phyloP scores from a whole-genome alignment of 2,113 vertebrate species.

The Salvelinus namaycush region DNA sequence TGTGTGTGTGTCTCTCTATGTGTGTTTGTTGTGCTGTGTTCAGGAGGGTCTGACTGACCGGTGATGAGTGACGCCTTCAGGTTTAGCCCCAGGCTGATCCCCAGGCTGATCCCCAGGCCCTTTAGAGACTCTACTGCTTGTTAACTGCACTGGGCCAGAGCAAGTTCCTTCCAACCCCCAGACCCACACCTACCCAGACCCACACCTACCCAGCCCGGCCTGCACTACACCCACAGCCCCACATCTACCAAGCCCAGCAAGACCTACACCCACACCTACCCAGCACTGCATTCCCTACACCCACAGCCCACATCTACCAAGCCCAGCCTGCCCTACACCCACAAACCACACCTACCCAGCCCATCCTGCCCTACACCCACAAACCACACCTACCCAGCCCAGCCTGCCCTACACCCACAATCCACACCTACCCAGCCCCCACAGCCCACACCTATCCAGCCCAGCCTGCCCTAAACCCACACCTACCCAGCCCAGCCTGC shows the following conservation, averaged over 20 bases:
- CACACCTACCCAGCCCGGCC: no score
- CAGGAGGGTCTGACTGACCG: conserved; percentile 39
- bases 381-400: conserved; percentile 16
- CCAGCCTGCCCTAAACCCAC: neutral
- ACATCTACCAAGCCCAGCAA: no score
- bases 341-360: neutral
- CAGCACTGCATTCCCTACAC: no score
- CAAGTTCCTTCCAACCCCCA: conserved; percentile 39
- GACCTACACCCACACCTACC: no score
- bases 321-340: no score
- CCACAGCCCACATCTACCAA: no score
- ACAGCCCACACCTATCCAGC: neutral
- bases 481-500: neutral
- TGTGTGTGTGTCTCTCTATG: conserved; percentile 39
- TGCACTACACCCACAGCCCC: no score
- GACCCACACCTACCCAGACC: conserved; percentile 24
- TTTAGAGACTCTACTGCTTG: conserved; percentile 59
- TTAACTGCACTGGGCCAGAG: conserved; percentile 61
- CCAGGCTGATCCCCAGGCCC: conserved; percentile 62
- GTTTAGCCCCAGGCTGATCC: conserved; percentile 60
- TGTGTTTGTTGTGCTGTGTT: conserved; percentile 45
- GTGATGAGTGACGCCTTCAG: conserved; percentile 83
- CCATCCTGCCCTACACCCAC: neutral
- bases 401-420: neutral
- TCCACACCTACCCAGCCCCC: neutral